phyloP scores from a whole-genome alignment of 2,888 invertebrate genomes.

The Euclidia mi region DNA sequence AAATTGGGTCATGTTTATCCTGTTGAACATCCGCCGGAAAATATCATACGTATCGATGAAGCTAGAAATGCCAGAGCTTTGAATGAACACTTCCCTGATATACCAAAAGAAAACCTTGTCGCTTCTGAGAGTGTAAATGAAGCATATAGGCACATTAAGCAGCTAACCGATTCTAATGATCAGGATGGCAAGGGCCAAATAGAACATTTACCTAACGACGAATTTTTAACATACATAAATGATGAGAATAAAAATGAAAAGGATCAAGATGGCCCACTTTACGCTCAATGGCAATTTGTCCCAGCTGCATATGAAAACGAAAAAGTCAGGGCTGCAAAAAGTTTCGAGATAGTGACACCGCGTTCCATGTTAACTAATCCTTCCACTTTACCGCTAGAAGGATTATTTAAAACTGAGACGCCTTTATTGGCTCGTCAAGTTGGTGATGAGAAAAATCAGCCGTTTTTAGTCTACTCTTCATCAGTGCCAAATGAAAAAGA shows the following conservation, averaged over 20 bases:
- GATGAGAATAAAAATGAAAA: constrained; percentile 76
- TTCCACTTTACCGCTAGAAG: constrained; percentile 92
- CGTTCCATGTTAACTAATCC: constrained; percentile 85
- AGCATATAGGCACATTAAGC: constrained; percentile 81
- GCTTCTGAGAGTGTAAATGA: constrained; percentile 88
- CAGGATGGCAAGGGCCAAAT: constrained; percentile 58
- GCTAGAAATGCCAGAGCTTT: constrained; percentile 85
- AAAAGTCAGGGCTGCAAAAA: constrained; percentile 69
- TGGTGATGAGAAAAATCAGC: constrained; percentile 69
- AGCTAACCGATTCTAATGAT: constrained; percentile 53
- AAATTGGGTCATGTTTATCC: constrained; percentile 86
- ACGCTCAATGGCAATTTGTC: constrained; percentile 81
- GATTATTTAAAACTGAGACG: constrained; percentile 90
- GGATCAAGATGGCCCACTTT: constrained; percentile 61
- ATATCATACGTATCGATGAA: constrained; percentile 86
- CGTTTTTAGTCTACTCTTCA: constrained; percentile 86
- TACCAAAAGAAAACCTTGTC: constrained; percentile 82
- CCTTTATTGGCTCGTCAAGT: constrained; percentile 73
- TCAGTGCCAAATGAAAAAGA: constrained; percentile 73
- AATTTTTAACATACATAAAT: constrained; percentile 80
- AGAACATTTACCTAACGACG: constrained; percentile 73
- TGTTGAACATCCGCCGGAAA: constrained; percentile 85
- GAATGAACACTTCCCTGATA: constrained; percentile 73
- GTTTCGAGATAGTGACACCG: constrained; percentile 80
- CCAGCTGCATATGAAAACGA: constrained; percentile 87